A percentile compares a stretch with the other conserved stretches of the same genome.
Evolutionary conservation across 2,888 invertebrate genomes (phyloP).

Genomic region (Parapristionchus giblindavisi): DNA sequence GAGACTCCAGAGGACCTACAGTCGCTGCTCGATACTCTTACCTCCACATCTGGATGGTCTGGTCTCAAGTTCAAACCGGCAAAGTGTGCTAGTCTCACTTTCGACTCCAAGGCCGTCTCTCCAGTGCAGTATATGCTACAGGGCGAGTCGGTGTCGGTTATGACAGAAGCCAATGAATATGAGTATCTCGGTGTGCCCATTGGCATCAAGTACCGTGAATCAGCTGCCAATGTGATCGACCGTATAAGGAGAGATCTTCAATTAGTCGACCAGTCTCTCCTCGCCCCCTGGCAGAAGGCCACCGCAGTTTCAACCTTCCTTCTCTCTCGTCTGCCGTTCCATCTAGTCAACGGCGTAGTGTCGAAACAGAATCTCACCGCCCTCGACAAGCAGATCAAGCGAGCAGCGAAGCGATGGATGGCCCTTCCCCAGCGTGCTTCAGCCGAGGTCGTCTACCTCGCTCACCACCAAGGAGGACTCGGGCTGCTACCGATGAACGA

Average conservation of each 20-base stretch:
- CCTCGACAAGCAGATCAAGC: slow-evolving; percentile 21
- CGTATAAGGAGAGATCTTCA: slow-evolving; percentile 1
- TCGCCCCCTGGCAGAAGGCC: slow-evolving; percentile 44
- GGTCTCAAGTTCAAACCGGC: slow-evolving; percentile 39
- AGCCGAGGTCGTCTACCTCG: slow-evolving; percentile 17
- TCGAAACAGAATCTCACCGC: background rate
- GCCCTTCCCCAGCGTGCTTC: background rate
- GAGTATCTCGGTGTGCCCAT: slow-evolving; percentile 40
- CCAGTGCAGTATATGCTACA: background rate
- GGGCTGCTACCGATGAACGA: background rate
- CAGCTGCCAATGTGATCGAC: background rate
- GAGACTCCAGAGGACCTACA: background rate
- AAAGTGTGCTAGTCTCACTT: slow-evolving; percentile 38
- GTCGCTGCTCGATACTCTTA: slow-evolving; percentile 5
- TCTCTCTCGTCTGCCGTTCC: slow-evolving; percentile 34
- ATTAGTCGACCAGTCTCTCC: slow-evolving; percentile 21
- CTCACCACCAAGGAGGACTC: background rate
- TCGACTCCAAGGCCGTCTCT: background rate
- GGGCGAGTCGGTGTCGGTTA: background rate
- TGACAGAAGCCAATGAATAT: slow-evolving; percentile 2
- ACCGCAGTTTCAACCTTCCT: slow-evolving; percentile 39
- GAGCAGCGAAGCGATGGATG: slow-evolving; percentile 1
- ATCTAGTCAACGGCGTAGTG: slow-evolving; percentile 33
- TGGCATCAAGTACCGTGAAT: background rate
- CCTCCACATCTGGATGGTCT: slow-evolving; percentile 19